Percentiles rank a stretch among this genome's conserved stretches.
These are phyloP conservation scores for Enteromius mattozi DNA, from an alignment of 2,797 vertebrate species.

Conservation along the genomic window DNA sequence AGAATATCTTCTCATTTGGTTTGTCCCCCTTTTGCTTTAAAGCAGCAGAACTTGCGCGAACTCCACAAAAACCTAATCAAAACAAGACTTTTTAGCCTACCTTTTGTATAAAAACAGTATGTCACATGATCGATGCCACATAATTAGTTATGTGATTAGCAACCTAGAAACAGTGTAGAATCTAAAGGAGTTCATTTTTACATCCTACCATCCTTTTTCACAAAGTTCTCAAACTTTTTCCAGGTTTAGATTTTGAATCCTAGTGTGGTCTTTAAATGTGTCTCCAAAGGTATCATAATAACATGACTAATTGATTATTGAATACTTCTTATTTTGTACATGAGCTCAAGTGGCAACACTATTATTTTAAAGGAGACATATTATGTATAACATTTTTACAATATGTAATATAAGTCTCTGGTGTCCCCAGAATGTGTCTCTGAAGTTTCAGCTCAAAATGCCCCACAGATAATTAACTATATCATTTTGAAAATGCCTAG, in stretches of 20 bases:
- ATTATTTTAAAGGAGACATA: background rate
- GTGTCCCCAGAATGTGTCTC: too few species aligned
- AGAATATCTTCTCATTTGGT: background rate
- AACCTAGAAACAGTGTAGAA: background rate
- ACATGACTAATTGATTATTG: background rate
- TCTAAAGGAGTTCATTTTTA: background rate
- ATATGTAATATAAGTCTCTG: too few species aligned
- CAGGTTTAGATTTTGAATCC: slow-evolving; percentile 4
- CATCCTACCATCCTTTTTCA: background rate
- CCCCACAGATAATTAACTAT: too few species aligned
- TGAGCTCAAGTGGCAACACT: background rate
- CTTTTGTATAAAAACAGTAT: background rate
- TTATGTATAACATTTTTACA: too few species aligned
- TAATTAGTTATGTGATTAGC: too few species aligned
- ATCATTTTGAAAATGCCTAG: too few species aligned
- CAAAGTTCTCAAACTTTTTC: background rate
- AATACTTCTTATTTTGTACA: background rate
- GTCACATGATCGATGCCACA: background rate
- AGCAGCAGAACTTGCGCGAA: background rate
- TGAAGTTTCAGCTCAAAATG: too few species aligned
- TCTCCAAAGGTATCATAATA: background rate
- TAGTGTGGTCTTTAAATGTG: background rate
- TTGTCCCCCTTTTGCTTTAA: background rate
- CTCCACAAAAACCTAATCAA: background rate
- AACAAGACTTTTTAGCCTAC: background rate